phyloP scores from a whole-genome alignment of 2,888 invertebrate genomes.

The Neria commutata region DNA sequence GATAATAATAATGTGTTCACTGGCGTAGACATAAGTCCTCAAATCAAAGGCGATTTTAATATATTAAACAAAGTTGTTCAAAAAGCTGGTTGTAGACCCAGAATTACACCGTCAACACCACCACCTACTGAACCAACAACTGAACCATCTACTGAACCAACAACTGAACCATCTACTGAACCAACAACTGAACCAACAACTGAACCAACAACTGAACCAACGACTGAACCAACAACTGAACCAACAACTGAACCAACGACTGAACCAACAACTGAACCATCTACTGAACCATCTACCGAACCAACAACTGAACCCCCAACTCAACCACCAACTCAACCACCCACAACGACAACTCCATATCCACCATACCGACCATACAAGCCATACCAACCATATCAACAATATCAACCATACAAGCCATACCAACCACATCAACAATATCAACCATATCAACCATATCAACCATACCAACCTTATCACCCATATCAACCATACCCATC shows the following conservation, averaged over 20 bases:
- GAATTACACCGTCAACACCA: neutral
- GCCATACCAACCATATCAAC: too few relatives aligned
- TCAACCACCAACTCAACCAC: neutral
- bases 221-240: neutral
- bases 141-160: neutral
- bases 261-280: constrained; percentile 9
- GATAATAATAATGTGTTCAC: constrained; percentile 11
- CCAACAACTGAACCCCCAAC: constrained; percentile 19
- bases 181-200: neutral
- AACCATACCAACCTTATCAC: too few relatives aligned
- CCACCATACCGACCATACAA: constrained; percentile 3
- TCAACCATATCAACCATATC: too few relatives aligned
- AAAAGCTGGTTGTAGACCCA: neutral
- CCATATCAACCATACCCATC: too few relatives aligned
- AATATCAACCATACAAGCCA: too few relatives aligned
- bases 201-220: neutral
- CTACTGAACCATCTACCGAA: constrained; percentile 19
- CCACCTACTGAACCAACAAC: neutral
- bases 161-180: neutral
- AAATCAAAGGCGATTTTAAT: constrained; percentile 10
- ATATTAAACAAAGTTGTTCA: constrained; percentile 10
- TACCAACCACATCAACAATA: too few relatives aligned
- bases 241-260: constrained; percentile 20
- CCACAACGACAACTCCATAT: constrained; percentile 8
- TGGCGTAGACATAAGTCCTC: constrained; percentile 4